These are phyloP conservation scores for Ameiurus melas DNA, from an alignment of 2,113 vertebrate species.

Conservation along the genomic window DNA sequence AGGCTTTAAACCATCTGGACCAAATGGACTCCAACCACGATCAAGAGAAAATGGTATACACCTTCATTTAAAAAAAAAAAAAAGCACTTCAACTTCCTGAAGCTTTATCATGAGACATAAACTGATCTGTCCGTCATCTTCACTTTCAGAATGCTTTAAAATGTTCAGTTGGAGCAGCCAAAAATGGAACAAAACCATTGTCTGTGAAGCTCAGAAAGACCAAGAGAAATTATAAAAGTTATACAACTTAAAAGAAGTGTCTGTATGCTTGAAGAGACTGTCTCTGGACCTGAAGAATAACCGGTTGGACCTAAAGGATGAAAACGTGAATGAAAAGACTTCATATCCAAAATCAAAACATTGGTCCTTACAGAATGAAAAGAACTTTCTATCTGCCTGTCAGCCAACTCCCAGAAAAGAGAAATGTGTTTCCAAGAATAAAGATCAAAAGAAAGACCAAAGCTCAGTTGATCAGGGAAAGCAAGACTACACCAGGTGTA, in stretches of 20 bases:
- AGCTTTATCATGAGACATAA: neutral
- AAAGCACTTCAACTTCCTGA: neutral
- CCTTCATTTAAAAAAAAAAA: neutral
- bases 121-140: neutral
- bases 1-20: conserved; percentile 80
- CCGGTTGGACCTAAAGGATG: conserved; percentile 1
- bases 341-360: neutral
- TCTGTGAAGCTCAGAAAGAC: neutral
- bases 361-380: neutral
- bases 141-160: conserved; percentile 9
- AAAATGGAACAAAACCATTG: neutral
- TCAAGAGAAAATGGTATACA: conserved; percentile 37
- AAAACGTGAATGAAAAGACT: neutral
- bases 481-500: conserved; percentile 23
- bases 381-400: neutral
- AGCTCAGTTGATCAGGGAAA: neutral
- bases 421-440: conserved; percentile 27
- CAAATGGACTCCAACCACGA: conserved; percentile 73
- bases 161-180: neutral
- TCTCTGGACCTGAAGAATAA: conserved; percentile 35
- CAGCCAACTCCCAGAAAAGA: neutral
- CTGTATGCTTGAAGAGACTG: conserved; percentile 44
- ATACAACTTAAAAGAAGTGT: conserved; percentile 21
- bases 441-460: neutral
- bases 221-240: neutral